phyloP scores from a whole-genome alignment of 2,113 vertebrate genomes.

The Equus przewalskii region DNA sequence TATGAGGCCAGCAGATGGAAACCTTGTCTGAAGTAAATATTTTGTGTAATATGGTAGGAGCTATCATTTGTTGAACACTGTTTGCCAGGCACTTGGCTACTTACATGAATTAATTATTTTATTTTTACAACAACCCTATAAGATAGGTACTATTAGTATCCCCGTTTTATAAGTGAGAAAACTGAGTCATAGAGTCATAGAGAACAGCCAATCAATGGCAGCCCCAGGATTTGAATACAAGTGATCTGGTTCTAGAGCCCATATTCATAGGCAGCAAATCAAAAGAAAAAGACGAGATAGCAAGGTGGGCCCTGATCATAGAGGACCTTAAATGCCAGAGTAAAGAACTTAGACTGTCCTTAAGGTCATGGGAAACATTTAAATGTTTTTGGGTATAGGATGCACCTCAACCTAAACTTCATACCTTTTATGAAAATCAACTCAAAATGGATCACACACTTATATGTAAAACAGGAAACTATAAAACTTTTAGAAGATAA shows the following conservation, averaged over 20 bases:
- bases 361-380: neutral
- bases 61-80: neutral
- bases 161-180: neutral
- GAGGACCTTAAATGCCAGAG: neutral
- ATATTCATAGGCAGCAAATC: neutral
- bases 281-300: neutral
- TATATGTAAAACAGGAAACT: conserved; percentile 31
- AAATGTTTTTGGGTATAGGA: neutral
- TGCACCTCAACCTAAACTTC: conserved; percentile 5
- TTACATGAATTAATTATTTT: neutral
- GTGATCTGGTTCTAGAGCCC: neutral
- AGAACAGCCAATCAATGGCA: neutral
- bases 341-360: neutral
- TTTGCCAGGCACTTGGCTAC: neutral
- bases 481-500: conserved; percentile 6
- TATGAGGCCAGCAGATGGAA: neutral
- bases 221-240: neutral
- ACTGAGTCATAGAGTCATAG: neutral
- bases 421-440: neutral
- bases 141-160: neutral
- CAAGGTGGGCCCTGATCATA: neutral
- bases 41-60: conserved; percentile 1
- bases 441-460: neutral
- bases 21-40: neutral
- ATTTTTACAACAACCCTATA: neutral